Evolutionary conservation across 2,888 invertebrate species (phyloP), one percentile per base, ranked within the genome.

Genomic region (Norana najaformis): DNA sequence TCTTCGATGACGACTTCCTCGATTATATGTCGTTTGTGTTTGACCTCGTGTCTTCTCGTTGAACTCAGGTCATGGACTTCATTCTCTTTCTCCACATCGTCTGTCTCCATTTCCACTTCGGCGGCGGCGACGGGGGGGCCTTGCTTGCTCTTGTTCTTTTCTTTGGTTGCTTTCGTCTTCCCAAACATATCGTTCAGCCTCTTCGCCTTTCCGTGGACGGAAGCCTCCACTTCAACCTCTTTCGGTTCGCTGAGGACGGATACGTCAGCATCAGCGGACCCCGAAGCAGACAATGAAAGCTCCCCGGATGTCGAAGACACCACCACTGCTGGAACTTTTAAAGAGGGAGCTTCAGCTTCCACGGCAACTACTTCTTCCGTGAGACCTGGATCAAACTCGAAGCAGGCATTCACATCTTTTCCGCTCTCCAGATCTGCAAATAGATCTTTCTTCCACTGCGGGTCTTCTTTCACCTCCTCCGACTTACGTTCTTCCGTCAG

Each of bases 1-100:
- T 89, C 90, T 35, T 90, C 90, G 35, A 90, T 88, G 34, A 90
- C n/a, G n/a, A 89, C 83, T 34, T 90, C 90, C 37, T 90, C 90
- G 6, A 90, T 37, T 8, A 90, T 88, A 47, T 90, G 90, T 13
- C 90, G 35, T 41, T 90, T 90, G n/a, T 89, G 90, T 90, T 89
- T 90, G 36, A 41, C 37, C 41, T 90, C 90, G 83, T 90, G 90
- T 41, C 90, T 53, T 36, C 89, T 85, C n/a, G 90, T 89, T 18
- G 37, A 34, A 14, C n/a, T 53, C 0, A 82, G 37, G 38, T 90
- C 39, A 39, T 88, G 90, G 34, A 89, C 69, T 37, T 89, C 90
- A 35, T 36, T 47, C 14, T 36, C 83, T 23, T 39, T 89, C 3
- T 88, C 83, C 69, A 69, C 69, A 0, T n/a, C n/a, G n/a, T n/a